Conservation (phyloP, 2,797 vertebrate species). For the Apodemus agrarius region DNA sequence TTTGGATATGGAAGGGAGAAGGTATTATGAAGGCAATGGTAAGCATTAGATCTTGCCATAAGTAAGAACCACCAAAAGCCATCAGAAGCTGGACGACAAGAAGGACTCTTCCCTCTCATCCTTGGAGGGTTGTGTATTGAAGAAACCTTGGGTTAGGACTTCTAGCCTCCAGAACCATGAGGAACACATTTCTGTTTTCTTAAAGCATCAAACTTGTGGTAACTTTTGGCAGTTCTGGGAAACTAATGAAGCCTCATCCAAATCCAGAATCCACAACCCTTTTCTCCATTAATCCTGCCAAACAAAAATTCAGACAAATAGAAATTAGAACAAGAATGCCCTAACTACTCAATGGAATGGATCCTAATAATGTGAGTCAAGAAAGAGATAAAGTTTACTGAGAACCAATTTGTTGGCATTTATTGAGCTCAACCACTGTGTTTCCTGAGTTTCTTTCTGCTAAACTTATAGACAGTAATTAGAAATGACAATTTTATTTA, state of each 20-base stretch:
- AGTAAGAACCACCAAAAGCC: neutral
- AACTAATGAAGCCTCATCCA: neutral
- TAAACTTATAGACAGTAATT: neutral
- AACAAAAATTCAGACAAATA: neutral
- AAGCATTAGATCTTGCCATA: neutral
- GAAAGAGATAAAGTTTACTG: neutral
- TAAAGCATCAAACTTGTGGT: neutral
- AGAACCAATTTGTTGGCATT: neutral
- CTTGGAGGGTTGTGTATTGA: neutral
- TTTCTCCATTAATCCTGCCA: neutral
- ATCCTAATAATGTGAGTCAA: neutral
- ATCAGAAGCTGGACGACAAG: neutral
- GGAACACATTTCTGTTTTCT: neutral
- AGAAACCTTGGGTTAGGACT: neutral
- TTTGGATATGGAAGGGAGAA: neutral
- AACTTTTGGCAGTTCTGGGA: neutral
- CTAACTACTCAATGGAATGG: neutral
- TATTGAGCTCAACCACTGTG: neutral
- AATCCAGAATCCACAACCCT: neutral
- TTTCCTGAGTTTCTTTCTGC: neutral
- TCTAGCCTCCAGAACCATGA: neutral
- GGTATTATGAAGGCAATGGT: neutral
- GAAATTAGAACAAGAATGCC: rapidly evolving
- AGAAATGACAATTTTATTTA: neutral
- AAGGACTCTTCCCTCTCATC: neutral